These are phyloP conservation scores for Periparus ater DNA, from an alignment of 2,797 vertebrate species.

Conservation along the genomic window DNA sequence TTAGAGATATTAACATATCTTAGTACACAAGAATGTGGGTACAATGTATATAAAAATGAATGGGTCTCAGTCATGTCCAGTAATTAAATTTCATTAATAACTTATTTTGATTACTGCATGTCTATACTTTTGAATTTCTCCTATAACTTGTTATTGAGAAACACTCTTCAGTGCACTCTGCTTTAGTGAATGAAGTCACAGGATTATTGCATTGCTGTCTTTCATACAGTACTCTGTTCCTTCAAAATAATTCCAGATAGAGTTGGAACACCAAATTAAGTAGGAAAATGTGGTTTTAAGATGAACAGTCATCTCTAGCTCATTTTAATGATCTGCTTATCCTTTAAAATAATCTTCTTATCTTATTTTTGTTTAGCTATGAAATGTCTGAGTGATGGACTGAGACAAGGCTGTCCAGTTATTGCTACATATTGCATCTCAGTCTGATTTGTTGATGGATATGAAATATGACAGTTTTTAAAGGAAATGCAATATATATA, in stretches of 20 bases:
- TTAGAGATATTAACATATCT: background rate
- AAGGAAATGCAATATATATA: constrained; percentile 12
- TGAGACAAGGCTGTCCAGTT: constrained; percentile 7
- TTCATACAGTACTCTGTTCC: background rate
- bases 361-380: constrained; percentile 10
- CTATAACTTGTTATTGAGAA: background rate
- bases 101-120: background rate
- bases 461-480: constrained; percentile 40
- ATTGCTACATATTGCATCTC: constrained; percentile 10
- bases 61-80: background rate
- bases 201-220: background rate
- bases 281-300: background rate
- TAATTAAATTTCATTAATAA: background rate
- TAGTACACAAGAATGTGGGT: background rate
- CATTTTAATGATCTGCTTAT: constrained; percentile 30
- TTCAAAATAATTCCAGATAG: background rate
- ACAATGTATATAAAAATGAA: background rate
- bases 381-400: background rate
- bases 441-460: constrained; percentile 37
- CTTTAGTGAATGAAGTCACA: background rate
- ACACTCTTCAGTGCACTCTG: background rate
- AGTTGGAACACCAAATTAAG: background rate
- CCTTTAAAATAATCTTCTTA: background rate
- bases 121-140: background rate
- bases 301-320: background rate